These are phyloP conservation scores for Actenoides lindsayi DNA, from an alignment of 2,113 vertebrate species.

Conservation along the genomic window DNA sequence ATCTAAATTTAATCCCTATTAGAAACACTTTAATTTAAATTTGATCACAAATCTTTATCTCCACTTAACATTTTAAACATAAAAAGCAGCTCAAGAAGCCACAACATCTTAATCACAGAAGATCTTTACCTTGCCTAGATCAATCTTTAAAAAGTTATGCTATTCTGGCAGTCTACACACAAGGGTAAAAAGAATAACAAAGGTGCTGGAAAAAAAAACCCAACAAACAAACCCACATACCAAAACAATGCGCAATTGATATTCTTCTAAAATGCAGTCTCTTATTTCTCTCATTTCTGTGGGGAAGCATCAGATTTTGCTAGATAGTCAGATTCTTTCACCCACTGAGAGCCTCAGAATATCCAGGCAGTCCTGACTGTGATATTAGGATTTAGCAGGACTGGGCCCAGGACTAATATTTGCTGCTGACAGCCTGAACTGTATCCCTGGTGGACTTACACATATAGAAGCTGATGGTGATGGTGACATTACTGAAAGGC, in stretches of 20 bases:
- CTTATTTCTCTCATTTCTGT: background rate
- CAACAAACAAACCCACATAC: background rate
- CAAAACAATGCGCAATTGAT: background rate
- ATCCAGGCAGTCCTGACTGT: background rate
- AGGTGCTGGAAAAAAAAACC: background rate
- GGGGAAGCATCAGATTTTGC: background rate
- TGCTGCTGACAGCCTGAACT: background rate
- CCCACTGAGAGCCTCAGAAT: background rate
- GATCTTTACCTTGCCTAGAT: background rate
- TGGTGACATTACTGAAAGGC: conserved; percentile 50
- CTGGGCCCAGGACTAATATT: background rate
- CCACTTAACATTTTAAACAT: background rate
- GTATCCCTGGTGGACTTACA: background rate
- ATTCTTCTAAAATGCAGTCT: background rate
- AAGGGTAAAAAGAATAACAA: background rate
- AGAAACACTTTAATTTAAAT: conserved; percentile 39
- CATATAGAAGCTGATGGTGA: conserved; percentile 36
- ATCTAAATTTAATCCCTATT: conserved; percentile 35
- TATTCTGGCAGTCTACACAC: background rate
- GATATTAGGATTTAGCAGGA: background rate
- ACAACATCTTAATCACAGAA: background rate
- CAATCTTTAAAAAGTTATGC: background rate
- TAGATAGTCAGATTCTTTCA: background rate
- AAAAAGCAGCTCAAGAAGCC: background rate
- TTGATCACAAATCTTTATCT: conserved; percentile 38